phyloP scores from a whole-genome alignment of 1,140 invertebrate species.

The Asbolus verrucosus region DNA sequence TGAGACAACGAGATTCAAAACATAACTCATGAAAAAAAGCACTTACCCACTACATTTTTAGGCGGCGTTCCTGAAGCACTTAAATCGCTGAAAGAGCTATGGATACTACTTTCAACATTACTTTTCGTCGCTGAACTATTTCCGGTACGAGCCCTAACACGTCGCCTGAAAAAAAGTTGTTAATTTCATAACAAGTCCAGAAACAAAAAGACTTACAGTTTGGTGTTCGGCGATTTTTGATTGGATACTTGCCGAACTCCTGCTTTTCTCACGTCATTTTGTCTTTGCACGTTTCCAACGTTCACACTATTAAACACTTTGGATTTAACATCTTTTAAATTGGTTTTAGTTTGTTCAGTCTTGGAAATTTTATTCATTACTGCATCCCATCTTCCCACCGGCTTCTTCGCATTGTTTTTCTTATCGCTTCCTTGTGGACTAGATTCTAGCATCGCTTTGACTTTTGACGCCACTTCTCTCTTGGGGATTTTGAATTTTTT shows the following conservation, averaged over 20 bases:
- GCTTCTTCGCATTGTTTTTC: slow-evolving; percentile 58
- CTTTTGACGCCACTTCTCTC: slow-evolving; percentile 78
- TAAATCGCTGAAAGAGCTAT: slow-evolving; percentile 61
- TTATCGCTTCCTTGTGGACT: slow-evolving; percentile 54
- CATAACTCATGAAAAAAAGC: background rate
- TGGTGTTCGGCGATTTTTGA: slow-evolving; percentile 57
- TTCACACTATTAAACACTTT: slow-evolving; percentile 70
- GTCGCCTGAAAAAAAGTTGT: slow-evolving; percentile 33
- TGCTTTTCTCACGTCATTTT: slow-evolving; percentile 39
- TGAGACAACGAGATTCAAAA: no score
- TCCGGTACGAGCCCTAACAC: slow-evolving; percentile 45
- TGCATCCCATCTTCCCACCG: slow-evolving; percentile 77
- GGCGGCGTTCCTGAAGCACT: slow-evolving; percentile 52
- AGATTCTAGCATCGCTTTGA: slow-evolving; percentile 74
- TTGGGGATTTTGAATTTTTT: slow-evolving; percentile 84
- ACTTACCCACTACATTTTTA: slow-evolving; percentile 55
- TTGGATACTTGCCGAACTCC: slow-evolving; percentile 29
- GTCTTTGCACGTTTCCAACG: slow-evolving; percentile 31
- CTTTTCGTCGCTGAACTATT: slow-evolving; percentile 42
- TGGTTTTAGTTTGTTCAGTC: slow-evolving; percentile 74
- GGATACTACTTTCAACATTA: slow-evolving; percentile 54
- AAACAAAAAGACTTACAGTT: slow-evolving; percentile 56
- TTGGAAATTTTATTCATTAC: slow-evolving; percentile 85
- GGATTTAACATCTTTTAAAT: slow-evolving; percentile 84
- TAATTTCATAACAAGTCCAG: slow-evolving; percentile 12